Evolutionary conservation across 1,140 invertebrate genomes (phyloP).

Genomic region (Tachypleus tridentatus): DNA sequence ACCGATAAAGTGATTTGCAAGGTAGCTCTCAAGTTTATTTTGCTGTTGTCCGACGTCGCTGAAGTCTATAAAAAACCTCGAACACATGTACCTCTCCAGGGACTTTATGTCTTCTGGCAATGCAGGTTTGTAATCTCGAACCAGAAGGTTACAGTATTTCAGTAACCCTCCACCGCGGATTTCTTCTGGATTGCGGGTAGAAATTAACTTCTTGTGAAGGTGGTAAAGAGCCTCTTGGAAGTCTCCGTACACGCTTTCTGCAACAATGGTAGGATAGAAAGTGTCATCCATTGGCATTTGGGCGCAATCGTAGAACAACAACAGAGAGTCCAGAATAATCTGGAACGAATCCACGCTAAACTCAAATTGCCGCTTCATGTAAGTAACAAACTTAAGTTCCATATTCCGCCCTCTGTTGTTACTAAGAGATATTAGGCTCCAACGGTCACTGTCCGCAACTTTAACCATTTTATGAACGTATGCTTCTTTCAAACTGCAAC

Average conservation of each 20-base stretch:
- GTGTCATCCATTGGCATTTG: slow-evolving; percentile 74
- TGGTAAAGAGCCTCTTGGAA: slow-evolving; percentile 89
- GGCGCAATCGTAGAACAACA: slow-evolving; percentile 88
- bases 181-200: slow-evolving; percentile 91
- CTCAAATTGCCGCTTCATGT: slow-evolving; percentile 96
- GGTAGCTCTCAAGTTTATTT: slow-evolving; percentile 82
- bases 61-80: slow-evolving; percentile 99
- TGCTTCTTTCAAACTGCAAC: slow-evolving; percentile 91
- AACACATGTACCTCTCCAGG: slow-evolving; percentile 98
- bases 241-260: slow-evolving; percentile 96
- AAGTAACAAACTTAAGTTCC: slow-evolving; percentile 97
- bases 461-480: slow-evolving; percentile 99
- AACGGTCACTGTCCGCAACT: slow-evolving; percentile 75
- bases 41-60: slow-evolving; percentile 85
- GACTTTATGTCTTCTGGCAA: slow-evolving; percentile 71
- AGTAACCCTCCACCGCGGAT: slow-evolving; percentile 94
- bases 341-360: slow-evolving; percentile 99
- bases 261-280: slow-evolving; percentile 91
- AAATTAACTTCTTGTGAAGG: slow-evolving; percentile 81
- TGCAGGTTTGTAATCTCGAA: slow-evolving; percentile 77
- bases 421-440: slow-evolving; percentile 94
- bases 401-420: slow-evolving; percentile 69
- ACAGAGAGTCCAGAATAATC: slow-evolving; percentile 89
- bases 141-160: slow-evolving; percentile 94
- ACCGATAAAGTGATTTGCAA: slow-evolving; percentile 93